Base-by-base conservation (phyloP, 2,113 vertebrate genomes). In the Protobothrops flavoviridis region DNA sequence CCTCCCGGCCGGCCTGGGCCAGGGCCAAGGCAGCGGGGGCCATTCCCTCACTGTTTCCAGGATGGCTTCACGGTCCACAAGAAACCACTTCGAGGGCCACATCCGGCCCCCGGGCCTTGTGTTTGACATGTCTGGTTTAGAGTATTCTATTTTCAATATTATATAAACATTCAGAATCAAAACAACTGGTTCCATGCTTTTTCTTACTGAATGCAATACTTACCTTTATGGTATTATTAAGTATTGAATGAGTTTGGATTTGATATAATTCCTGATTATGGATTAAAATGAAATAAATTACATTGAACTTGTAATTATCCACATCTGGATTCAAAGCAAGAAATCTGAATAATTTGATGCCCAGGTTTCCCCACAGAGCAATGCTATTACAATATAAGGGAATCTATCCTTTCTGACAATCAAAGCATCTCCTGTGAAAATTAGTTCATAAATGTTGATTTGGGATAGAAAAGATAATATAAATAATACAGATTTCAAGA, bases 401-500 rank as follows among this genome's bases (percentile, higher is more conserved):
- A 23, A 15, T 0, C 57, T 52, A 43, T 8, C 29, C 6, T 3
- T 21, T 92, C 8, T 85, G 85, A 26, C 5, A 48, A 20, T 0
- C 43, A 13, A 74, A 53, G 23, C 23, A 24, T 88, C 48, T 92
- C 8, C n/a, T 69, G 9, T 1, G 11, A 33, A 24, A 69, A 24
- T 50, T 39, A 88, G 12, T 52, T 64, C 64, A 20, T 86, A 53
- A n/a, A 39, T 21, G 50, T 4, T 26, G 23, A 3, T 5, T 0
- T 26, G 43, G 48, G 39, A 50, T 85, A 61, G 45, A 85, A 39
- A 53, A 81, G 88, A 10, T 43, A 45, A 74, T 23, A 33, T 1
- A 0, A 0, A 0, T 61, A 10, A 91, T 21, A 43, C 5, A 0
- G 0, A 87, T n/a, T 56, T n/a, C 33, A 45, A 0, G 29, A 0